These are phyloP conservation scores for Cryptocephalus primarius DNA, from an alignment of 2,888 invertebrate genomes.

Conservation along the genomic window DNA sequence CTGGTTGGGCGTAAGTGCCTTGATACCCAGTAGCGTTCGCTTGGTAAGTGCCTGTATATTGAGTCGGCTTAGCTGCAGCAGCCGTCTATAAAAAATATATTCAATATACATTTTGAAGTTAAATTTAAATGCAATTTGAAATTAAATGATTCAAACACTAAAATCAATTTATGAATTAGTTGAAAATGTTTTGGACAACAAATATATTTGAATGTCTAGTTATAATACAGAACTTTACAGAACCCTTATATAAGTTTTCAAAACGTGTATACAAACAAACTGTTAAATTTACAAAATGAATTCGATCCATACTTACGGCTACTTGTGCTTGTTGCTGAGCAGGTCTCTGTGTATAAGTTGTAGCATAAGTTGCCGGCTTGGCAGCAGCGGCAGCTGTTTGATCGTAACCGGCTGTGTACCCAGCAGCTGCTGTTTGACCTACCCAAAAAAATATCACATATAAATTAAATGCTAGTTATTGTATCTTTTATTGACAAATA, in stretches of 20 bases:
- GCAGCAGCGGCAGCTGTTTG: conserved; percentile 45
- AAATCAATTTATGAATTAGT: neutral
- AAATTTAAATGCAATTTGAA: neutral
- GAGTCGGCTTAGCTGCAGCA: conserved; percentile 43
- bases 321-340: conserved; percentile 34
- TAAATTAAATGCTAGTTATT: no score
- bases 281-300: neutral
- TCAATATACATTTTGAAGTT: neutral
- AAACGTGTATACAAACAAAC: no score
- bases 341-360: conserved; percentile 54
- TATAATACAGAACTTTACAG: no score
- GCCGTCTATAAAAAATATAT: conserved; percentile 25
- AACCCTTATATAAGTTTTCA: no score
- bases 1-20: conserved; percentile 40
- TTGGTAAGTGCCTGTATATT: conserved; percentile 50
- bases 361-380: conserved; percentile 61
- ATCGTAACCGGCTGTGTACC: conserved; percentile 51
- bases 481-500: no score
- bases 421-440: conserved; percentile 53
- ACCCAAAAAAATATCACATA: conserved; percentile 40
- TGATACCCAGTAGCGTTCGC: conserved; percentile 39
- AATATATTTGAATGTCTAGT: no score
- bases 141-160: neutral
- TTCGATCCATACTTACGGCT: conserved; percentile 27
- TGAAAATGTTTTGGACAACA: no score